A percentile compares a stretch with the other conserved stretches of the same genome.
phyloP scores from a whole-genome alignment of 1,140 invertebrate species.

The Drosophila cardini region DNA sequence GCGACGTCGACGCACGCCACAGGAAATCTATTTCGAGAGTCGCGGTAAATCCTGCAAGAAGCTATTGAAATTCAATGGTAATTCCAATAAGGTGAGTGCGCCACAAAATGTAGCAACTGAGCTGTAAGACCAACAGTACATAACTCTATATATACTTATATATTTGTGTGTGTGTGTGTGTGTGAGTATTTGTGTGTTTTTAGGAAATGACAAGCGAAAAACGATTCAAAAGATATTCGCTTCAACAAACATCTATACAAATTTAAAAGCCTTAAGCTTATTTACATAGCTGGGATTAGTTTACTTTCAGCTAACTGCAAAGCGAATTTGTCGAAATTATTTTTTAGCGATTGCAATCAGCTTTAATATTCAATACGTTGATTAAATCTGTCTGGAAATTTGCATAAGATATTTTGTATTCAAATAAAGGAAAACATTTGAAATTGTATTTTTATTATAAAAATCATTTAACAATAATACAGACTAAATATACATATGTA shows the following conservation, averaged over 20 bases:
- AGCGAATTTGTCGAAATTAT: not conserved
- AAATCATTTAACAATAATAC: no score
- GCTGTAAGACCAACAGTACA: constrained; percentile 1
- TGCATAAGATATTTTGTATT: not conserved
- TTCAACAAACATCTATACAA: constrained; percentile 10
- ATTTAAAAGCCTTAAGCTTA: constrained; percentile 8
- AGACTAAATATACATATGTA: no score
- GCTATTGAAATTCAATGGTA: constrained; percentile 89
- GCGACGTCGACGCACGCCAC: constrained; percentile 85
- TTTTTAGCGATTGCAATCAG: not conserved
- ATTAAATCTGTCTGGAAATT: not conserved
- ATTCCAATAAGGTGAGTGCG: constrained; percentile 88
- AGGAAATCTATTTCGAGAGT: constrained; percentile 90
- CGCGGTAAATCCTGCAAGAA: constrained; percentile 90
- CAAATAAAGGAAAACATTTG: not conserved
- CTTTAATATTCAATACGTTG: constrained; percentile 1
- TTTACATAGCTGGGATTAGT: constrained; percentile 12
- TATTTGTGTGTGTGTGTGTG: not conserved
- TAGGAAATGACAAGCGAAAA: constrained; percentile 19
- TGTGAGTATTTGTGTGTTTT: constrained; percentile 10
- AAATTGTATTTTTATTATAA: no score
- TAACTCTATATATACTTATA: not conserved
- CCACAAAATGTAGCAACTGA: constrained; percentile 8
- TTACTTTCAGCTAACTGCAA: not conserved
- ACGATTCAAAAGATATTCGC: constrained; percentile 14